Percentiles rank a stretch among this genome's conserved stretches.
These are phyloP conservation scores for Orycteropus afer DNA, from an alignment of 2,113 vertebrate species.

Conservation along the genomic window DNA sequence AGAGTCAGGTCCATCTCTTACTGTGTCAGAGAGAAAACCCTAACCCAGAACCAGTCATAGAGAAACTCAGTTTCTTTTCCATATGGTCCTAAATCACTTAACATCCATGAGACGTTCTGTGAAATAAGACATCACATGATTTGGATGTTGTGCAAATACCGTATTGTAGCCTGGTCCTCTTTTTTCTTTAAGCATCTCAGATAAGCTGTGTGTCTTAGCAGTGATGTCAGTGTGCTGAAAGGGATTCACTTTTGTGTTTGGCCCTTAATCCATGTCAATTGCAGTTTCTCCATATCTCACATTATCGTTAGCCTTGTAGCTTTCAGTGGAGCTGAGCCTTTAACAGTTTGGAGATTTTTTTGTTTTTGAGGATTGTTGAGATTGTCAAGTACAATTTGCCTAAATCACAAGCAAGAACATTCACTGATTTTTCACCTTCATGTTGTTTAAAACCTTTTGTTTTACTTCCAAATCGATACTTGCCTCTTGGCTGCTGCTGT, in stretches of 20 bases:
- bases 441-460: not conserved
- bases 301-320: not conserved
- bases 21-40: not conserved
- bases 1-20: not conserved
- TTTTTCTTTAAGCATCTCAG: too few relatives aligned
- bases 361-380: not conserved
- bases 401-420: not conserved
- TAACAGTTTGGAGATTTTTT: too few relatives aligned
- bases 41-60: not conserved
- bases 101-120: not conserved
- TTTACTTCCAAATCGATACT: not conserved
- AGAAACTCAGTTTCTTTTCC: constrained; percentile 20
- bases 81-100: not conserved
- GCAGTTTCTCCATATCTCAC: not conserved
- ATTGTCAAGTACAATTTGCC: not conserved
- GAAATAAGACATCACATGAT: not conserved
- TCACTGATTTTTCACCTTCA: not conserved
- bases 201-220: not conserved
- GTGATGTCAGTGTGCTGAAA: not conserved
- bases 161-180: not conserved
- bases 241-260: not conserved
- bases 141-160: not conserved
- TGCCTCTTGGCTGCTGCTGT: not conserved
- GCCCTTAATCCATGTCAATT: not conserved
- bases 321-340: not conserved